A percentile compares a stretch with the other conserved stretches of the same genome.
Conservation (phyloP, 2,797 vertebrate species). For the Scarus forsteni region DNA sequence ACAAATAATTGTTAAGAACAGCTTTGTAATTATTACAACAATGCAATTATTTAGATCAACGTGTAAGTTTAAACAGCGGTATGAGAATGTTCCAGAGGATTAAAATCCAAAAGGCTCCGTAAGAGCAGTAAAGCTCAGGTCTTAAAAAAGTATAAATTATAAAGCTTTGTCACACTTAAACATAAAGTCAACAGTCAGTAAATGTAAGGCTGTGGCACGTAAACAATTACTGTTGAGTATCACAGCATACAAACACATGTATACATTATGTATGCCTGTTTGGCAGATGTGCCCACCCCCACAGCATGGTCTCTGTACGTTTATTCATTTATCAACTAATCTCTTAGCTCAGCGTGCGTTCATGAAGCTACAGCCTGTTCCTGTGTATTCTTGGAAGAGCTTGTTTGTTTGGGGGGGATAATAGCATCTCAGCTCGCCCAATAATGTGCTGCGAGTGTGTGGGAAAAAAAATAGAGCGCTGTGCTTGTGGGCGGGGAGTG, state of each 20-base stretch:
- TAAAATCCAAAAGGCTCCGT: too few species aligned
- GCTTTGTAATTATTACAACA: too few species aligned
- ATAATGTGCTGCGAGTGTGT: conserved; percentile 31
- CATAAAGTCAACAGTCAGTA: too few species aligned
- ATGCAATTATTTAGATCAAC: too few species aligned
- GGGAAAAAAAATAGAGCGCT: conserved; percentile 30
- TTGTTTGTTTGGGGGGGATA: conserved; percentile 63
- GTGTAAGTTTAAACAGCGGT: too few species aligned
- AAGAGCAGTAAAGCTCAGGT: too few species aligned
- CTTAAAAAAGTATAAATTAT: too few species aligned
- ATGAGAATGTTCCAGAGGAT: too few species aligned
- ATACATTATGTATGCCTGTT: conserved; percentile 11
- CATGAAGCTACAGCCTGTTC: conserved; percentile 50
- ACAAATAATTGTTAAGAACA: too few species aligned
- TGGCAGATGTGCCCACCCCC: background rate
- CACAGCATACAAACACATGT: background rate
- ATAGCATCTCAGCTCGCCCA: conserved; percentile 30
- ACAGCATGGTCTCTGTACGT: conserved; percentile 1
- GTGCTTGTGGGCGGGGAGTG: conserved; percentile 11
- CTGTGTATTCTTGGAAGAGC: conserved; percentile 57
- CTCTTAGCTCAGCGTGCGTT: conserved; percentile 34
- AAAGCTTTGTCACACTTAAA: too few species aligned
- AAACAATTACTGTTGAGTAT: background rate
- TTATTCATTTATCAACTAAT: conserved; percentile 46
- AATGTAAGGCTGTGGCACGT: background rate